Base-by-base conservation (phyloP, 2,113 vertebrate genomes). In the Entelurus aequoreus region DNA sequence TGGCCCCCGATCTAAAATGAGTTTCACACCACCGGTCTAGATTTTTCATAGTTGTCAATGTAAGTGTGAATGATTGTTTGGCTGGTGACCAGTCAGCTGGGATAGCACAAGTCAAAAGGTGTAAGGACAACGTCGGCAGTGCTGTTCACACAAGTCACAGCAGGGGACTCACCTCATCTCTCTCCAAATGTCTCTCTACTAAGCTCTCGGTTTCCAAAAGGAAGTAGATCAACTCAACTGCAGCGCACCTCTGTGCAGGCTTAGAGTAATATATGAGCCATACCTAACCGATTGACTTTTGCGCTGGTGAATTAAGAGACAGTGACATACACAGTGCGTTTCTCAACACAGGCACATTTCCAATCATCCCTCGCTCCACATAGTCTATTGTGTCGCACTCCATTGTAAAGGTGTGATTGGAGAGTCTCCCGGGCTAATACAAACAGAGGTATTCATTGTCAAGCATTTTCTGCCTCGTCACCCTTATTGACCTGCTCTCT, bases 81-180 rank as follows among this genome's bases (percentile, higher is more conserved):
- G 28, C 28, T 28, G 28, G 28, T 28, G 28, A 28, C 28, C 28
- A 28, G 28, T 28, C 28, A 28, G 28, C 28, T 28, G 28, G 28
- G 28, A 28, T 28, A 28, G 28, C 28, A 28, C 28, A 28, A 28
- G 4, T 28, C 75, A 72, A 59, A 71, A 56, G 63, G 28, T 28
- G 28, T 3, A 28, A 76, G 62, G 79, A 50, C 1, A 19, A 76
- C 74, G 76, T 72, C 78, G 67, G 54, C 63, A 50, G 78, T 66
- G 79, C 75, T 69, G 77, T 76, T 82, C 66, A 84, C 75, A 84
- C 81, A 79, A 79, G 77, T 72, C 74, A 38, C 79, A 84, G 70
- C 81, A 64, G 79, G 74, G 71, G 77, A 65, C 62, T 62, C 74
- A 63, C 80, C 72, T 78, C 80, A 80, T 79, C 72, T 69, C 62